phyloP scores from a whole-genome alignment of 2,888 invertebrate genomes.

The Odontocerum albicorne region DNA sequence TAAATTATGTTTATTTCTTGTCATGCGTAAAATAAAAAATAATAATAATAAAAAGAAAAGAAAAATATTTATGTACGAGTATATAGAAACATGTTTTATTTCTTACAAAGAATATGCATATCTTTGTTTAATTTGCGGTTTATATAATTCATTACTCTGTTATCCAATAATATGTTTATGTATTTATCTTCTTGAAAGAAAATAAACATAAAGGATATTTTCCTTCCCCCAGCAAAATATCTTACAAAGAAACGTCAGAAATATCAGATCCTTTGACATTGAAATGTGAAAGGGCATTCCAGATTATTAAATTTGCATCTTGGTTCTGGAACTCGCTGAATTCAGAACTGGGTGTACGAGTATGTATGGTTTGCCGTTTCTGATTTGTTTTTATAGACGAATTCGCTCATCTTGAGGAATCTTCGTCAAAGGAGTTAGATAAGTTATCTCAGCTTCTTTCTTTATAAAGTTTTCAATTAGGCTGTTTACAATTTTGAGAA shows the following conservation, averaged over 20 bases:
- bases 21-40: too few relatives aligned
- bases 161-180: too few relatives aligned
- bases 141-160: too few relatives aligned
- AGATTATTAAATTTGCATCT: slow-evolving; percentile 37
- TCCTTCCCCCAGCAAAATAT: too few relatives aligned
- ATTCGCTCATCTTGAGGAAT: slow-evolving; percentile 23
- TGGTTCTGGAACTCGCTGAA: slow-evolving; percentile 24
- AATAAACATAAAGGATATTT: too few relatives aligned
- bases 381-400: slow-evolving; percentile 30
- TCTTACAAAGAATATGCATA: too few relatives aligned
- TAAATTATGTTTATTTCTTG: too few relatives aligned
- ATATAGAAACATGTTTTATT: too few relatives aligned
- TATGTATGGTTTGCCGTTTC: slow-evolving; percentile 21
- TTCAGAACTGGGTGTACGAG: slow-evolving; percentile 14
- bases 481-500: slow-evolving; percentile 31
- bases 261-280: slow-evolving; percentile 37
- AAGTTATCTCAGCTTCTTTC: slow-evolving; percentile 31
- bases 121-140: too few relatives aligned
- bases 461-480: slow-evolving; percentile 34
- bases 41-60: too few relatives aligned
- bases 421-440: slow-evolving; percentile 31
- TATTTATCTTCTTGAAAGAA: too few relatives aligned
- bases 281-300: slow-evolving; percentile 36
- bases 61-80: too few relatives aligned
- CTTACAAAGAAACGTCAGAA: slow-evolving; percentile 25